Conservation (phyloP, 2,888 invertebrate genomes). For the Erebia aethiops region DNA sequence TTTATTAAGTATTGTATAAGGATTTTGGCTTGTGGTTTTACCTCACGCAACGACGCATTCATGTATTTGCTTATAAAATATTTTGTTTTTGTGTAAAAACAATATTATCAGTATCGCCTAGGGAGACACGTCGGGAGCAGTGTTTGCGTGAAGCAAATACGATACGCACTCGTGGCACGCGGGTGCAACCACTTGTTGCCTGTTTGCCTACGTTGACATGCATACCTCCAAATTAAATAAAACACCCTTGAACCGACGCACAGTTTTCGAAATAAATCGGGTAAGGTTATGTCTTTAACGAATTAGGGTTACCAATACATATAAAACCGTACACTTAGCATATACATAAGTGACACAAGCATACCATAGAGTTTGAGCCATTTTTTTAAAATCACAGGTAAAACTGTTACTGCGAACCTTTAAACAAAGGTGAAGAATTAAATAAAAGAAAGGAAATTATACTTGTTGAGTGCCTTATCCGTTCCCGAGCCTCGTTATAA, state of each 20-base stretch:
- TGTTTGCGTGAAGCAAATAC: constrained; percentile 75
- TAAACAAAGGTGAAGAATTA: no score
- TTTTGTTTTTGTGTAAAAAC: constrained; percentile 47
- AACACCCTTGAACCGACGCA: constrained; percentile 39
- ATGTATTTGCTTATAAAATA: constrained; percentile 50
- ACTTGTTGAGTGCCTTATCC: not conserved
- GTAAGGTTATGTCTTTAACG: not conserved
- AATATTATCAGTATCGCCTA: constrained; percentile 60
- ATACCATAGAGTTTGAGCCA: no score
- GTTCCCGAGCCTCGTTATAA: constrained; percentile 2
- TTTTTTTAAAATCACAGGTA: no score
- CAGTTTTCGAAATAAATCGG: not conserved
- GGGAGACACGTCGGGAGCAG: constrained; percentile 61
- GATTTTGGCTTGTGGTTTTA: not conserved
- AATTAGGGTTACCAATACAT: no score
- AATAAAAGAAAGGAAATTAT: not conserved
- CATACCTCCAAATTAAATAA: constrained; percentile 68
- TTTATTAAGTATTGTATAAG: not conserved
- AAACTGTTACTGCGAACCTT: no score
- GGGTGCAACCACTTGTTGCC: constrained; percentile 55
- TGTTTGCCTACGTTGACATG: constrained; percentile 73
- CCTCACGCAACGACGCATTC: not conserved
- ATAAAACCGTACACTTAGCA: no score
- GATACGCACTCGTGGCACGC: constrained; percentile 64
- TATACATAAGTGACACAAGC: no score